These are phyloP conservation scores for Cassiopea andromeda DNA, from an alignment of 30 jellyfish, hydroid and myxozoan genomes.

Conservation along the genomic window DNA sequence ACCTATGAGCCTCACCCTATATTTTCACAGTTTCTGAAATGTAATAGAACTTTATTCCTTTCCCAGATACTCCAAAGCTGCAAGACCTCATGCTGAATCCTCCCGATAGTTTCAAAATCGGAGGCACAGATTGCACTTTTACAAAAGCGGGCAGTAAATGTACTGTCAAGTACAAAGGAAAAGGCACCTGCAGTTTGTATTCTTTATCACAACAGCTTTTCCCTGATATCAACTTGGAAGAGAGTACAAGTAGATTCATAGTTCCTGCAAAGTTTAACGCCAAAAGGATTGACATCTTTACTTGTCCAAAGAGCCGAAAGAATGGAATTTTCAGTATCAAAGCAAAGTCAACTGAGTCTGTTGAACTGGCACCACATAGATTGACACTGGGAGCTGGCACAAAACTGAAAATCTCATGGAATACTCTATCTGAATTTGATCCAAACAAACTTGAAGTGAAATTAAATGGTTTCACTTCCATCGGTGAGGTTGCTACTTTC, in stretches of 20 bases:
- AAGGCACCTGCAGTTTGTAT: constrained; percentile 20
- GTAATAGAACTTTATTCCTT: background rate
- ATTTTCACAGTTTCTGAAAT: background rate
- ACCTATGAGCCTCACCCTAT: background rate
- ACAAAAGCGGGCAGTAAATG: background rate
- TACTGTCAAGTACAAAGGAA: background rate
- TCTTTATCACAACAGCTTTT: constrained; percentile 2
- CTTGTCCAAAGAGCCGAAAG: constrained; percentile 1
- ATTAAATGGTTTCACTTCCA: constrained; percentile 37
- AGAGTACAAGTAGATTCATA: constrained; percentile 1
- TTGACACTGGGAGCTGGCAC: constrained; percentile 45
- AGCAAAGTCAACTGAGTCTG: constrained; percentile 33
- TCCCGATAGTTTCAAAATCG: constrained; percentile 1
- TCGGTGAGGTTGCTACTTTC: background rate
- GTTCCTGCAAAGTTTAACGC: constrained; percentile 18
- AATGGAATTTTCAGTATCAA: constrained; percentile 12
- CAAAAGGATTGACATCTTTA: background rate
- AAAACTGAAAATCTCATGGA: constrained; percentile 16
- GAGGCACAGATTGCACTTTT: constrained; percentile 12
- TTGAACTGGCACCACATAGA: constrained; percentile 33
- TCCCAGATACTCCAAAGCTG: background rate
- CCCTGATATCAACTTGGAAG: constrained; percentile 11
- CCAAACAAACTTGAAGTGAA: constrained; percentile 18
- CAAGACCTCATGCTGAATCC: background rate
- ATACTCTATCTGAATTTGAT: background rate